Base-by-base conservation (phyloP, 2,888 invertebrate genomes). In the Drosophila subsilvestris region DNA sequence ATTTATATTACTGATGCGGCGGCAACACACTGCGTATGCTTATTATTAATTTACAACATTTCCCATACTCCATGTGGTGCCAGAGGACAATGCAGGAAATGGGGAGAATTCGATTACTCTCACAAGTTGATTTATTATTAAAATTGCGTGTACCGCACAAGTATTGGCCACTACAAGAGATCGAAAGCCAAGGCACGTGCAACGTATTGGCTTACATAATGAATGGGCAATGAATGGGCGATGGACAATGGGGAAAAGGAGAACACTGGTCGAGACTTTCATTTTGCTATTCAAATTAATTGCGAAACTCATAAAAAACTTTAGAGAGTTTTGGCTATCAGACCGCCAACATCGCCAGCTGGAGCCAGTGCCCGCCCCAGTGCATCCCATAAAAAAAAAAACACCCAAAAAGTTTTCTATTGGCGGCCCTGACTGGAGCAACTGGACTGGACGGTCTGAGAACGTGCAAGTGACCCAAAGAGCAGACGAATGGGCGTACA, bases 401-500 rank as follows among this genome's bases (percentile, higher is more conserved):
- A 27, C 63, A 22, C 55, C 48, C 14, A 74, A 75, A 62, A 70
- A 63, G 63, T 71, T 68, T 60, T 42, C n/a, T 37, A 48, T 18
- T 59, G 43, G 54, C 42, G 60, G 45, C 27, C 66, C 43, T 54
- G 58, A 49, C 51, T 43, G 45, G 47, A 55, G 49, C 4, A 22
- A 18, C 50, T 14, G 44, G 67, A 9, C 32, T 12, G 12, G 10
- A 32, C 43, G 22, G 43, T 43, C 53, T 50, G 22, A 58, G 67
- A 63, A 79, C 83, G 83, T 86, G 86, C 86, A 74, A 86, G 80
- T 75, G 86, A 82, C 78, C 83, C 78, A 58, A 69, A 70, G 56
- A 61, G 49, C 54, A n/a, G 18, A 14, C 20, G 27, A 8, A 43
- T 49, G 49, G 56, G 27, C 12, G 25, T 42, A 25, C 7, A 42